Conservation (phyloP, 2,797 vertebrate species). For the Sardinella longiceps region DNA sequence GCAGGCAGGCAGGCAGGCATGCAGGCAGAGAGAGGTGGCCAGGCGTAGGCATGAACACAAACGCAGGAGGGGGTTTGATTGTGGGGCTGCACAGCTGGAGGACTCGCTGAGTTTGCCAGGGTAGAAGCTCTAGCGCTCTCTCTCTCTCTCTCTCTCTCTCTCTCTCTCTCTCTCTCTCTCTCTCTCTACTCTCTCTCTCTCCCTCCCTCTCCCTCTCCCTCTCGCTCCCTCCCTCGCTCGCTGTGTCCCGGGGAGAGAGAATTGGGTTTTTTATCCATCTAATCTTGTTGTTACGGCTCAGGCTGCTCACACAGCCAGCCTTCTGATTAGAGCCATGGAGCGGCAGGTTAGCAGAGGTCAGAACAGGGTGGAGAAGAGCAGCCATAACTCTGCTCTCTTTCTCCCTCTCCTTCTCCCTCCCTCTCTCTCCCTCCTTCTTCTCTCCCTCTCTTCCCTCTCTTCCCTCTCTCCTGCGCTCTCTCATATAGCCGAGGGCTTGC, state of each 20-base stretch:
- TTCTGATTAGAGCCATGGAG: constrained; percentile 62
- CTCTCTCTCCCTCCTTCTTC: background rate
- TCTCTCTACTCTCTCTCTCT: background rate
- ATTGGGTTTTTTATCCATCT: constrained; percentile 51
- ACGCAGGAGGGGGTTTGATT: background rate
- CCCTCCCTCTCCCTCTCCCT: background rate
- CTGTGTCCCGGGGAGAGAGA: constrained; percentile 46
- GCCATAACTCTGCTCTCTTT: constrained; percentile 32
- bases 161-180: background rate
- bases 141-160: background rate
- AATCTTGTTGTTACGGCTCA: constrained; percentile 63
- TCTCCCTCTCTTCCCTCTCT: background rate
- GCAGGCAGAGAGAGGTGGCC: background rate
- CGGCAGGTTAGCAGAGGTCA: constrained; percentile 58
- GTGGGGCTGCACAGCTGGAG: constrained; percentile 32
- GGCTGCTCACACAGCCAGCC: constrained; percentile 56
- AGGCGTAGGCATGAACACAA: constrained; percentile 19
- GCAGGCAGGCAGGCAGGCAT: constrained; percentile 18
- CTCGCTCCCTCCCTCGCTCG: background rate
- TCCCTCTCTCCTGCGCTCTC: constrained; percentile 32
- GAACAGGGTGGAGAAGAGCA: constrained; percentile 29
- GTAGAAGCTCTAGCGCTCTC: background rate
- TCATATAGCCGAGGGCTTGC: constrained; percentile 47
- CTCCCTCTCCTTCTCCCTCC: background rate
- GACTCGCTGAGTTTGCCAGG: background rate